A percentile compares a stretch with the other conserved stretches of the same genome.
Evolutionary conservation across 2,888 invertebrate species (phyloP).

Genomic region (Lycaena phlaeas): DNA sequence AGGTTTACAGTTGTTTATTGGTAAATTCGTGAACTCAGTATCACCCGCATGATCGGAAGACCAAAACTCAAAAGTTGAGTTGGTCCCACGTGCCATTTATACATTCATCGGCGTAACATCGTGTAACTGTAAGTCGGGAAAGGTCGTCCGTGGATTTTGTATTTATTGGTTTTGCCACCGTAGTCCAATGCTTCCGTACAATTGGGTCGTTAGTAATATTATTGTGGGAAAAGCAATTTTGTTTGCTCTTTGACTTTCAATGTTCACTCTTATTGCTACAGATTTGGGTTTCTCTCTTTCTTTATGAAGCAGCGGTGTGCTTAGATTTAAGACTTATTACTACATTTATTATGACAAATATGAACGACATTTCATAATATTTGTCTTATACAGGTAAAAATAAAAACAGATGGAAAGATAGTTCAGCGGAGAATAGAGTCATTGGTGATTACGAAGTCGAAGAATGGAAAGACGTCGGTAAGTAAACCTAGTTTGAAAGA

Average conservation of each 20-base stretch:
- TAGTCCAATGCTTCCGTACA: constrained; percentile 62
- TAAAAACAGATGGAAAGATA: constrained; percentile 71
- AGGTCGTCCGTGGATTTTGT: constrained; percentile 57
- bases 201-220: constrained; percentile 71
- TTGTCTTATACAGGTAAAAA: constrained; percentile 60
- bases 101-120: constrained; percentile 48
- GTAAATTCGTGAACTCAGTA: constrained; percentile 38
- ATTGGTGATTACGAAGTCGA: constrained; percentile 80
- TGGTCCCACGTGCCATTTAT: constrained; percentile 43
- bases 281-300: constrained; percentile 51
- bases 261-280: constrained; percentile 61
- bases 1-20: constrained; percentile 25
- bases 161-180: constrained; percentile 66
- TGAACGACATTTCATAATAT: constrained; percentile 6
- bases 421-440: constrained; percentile 73
- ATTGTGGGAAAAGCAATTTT: constrained; percentile 66
- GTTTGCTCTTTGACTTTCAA: constrained; percentile 66
- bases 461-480: constrained; percentile 82
- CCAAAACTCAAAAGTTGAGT: constrained; percentile 42
- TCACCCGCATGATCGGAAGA: constrained; percentile 42
- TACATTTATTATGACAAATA: constrained; percentile 21
- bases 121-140: constrained; percentile 38
- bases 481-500: constrained; percentile 27
- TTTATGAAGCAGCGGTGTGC: constrained; percentile 51
- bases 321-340: constrained; percentile 44